Percentiles rank a stretch among this genome's conserved stretches.
phyloP scores from a whole-genome alignment of 1,140 invertebrate species.

The Lepidurus apus region DNA sequence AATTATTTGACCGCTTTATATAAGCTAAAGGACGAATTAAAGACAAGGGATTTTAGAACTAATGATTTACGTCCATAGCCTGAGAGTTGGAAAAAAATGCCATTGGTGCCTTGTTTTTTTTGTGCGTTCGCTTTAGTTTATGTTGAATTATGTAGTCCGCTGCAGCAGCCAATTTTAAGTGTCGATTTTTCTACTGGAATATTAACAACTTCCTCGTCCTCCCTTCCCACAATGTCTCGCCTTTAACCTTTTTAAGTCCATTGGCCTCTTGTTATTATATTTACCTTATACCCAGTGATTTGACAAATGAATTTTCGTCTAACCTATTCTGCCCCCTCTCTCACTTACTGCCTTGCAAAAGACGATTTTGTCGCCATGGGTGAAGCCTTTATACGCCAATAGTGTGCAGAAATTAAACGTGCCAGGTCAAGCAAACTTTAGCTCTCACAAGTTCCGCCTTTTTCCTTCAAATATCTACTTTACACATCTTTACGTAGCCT shows the following conservation, averaged over 20 bases:
- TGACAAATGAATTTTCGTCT: conserved; percentile 5
- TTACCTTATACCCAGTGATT: conserved; percentile 1
- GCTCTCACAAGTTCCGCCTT: not conserved
- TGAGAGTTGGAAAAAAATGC: not conserved
- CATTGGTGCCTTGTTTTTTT: conserved; percentile 1
- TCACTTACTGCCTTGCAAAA: conserved; percentile 13
- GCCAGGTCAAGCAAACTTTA: not conserved
- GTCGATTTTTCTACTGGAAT: conserved; percentile 14
- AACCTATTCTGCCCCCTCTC: not conserved
- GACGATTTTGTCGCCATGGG: conserved; percentile 14
- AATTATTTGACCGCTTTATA: not conserved
- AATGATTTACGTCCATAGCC: conserved; percentile 10
- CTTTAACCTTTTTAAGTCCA: not conserved
- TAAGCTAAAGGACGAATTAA: not conserved
- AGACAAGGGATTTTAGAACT: not conserved
- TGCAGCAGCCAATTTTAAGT: not conserved
- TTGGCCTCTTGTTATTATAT: not conserved
- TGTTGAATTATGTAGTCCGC: conserved; percentile 13
- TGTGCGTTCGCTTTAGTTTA: conserved; percentile 7
- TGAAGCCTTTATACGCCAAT: conserved; percentile 22
- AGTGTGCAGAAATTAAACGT: conserved; percentile 8
- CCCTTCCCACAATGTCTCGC: not conserved
- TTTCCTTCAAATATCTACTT: not conserved
- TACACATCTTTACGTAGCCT: not conserved
- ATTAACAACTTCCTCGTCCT: not conserved